phyloP scores from a whole-genome alignment of 2,797 vertebrate species.

The Sciurus vulgaris region DNA sequence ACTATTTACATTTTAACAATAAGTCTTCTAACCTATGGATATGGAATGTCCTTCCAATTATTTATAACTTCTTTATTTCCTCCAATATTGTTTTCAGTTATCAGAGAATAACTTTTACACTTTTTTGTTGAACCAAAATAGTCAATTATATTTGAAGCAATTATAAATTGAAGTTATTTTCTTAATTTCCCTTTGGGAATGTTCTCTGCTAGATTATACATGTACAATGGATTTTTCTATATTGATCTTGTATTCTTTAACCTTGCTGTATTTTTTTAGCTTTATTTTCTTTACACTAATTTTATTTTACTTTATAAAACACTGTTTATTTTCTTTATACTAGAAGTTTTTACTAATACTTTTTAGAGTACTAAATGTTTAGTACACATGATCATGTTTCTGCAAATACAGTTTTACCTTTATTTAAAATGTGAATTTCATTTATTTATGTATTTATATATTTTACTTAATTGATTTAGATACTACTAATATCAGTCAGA shows the following conservation, averaged over 20 bases:
- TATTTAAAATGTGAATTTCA: neutral
- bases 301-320: too few relatives aligned
- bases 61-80: neutral
- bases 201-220: neutral
- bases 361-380: neutral
- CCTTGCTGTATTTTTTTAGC: neutral
- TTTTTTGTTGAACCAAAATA: neutral
- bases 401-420: neutral
- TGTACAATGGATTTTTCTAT: neutral
- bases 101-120: neutral
- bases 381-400: too few relatives aligned
- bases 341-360: too few relatives aligned
- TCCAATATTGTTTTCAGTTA: neutral
- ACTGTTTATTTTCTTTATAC: too few relatives aligned
- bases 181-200: neutral
- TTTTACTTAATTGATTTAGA: neutral
- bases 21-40: neutral
- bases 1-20: neutral
- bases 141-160: neutral
- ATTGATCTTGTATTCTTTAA: neutral
- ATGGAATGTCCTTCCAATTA: neutral
- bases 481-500: neutral
- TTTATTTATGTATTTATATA: neutral
- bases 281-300: neutral
- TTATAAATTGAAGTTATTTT: neutral